phyloP scores from a whole-genome alignment of 2,113 vertebrate genomes.

The Taurulus bubalis region DNA sequence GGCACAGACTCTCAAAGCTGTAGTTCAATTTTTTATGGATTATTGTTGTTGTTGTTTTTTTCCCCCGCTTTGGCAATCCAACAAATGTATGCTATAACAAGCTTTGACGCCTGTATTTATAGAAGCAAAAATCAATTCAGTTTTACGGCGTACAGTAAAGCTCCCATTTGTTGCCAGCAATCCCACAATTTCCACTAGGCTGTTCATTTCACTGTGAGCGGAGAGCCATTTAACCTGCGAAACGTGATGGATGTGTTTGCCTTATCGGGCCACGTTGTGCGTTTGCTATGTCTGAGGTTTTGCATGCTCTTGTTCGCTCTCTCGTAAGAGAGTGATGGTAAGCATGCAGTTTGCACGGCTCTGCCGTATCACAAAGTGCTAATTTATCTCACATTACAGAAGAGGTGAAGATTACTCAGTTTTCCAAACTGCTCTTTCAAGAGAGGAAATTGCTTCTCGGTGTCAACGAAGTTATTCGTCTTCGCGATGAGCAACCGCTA shows the following conservation, averaged over 20 bases:
- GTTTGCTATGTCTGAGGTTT: conserved; percentile 21
- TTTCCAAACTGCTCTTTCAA: background rate
- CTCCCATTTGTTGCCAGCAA: conserved; percentile 28
- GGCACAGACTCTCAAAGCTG: conserved; percentile 7
- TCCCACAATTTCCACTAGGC: background rate
- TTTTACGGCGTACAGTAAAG: conserved; percentile 18
- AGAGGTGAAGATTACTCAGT: background rate
- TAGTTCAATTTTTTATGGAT: background rate
- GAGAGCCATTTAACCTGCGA: conserved; percentile 26
- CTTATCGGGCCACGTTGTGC: conserved; percentile 22
- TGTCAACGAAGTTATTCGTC: conserved; percentile 22
- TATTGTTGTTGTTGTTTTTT: background rate
- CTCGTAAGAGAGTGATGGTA: background rate
- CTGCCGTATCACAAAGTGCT: conserved; percentile 5
- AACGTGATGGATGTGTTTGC: conserved; percentile 34
- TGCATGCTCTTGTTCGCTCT: conserved; percentile 4
- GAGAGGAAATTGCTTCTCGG: conserved; percentile 18
- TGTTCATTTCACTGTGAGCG: conserved; percentile 18
- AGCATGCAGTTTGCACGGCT: background rate
- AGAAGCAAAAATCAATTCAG: conserved; percentile 29
- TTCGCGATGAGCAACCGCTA: conserved; percentile 6
- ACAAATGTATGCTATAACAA: conserved; percentile 1
- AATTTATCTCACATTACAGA: conserved; percentile 16
- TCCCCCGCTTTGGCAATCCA: background rate
- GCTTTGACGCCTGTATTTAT: conserved; percentile 15